These are phyloP conservation scores for Thera britannica DNA, from an alignment of 2,888 invertebrate species.

Conservation along the genomic window DNA sequence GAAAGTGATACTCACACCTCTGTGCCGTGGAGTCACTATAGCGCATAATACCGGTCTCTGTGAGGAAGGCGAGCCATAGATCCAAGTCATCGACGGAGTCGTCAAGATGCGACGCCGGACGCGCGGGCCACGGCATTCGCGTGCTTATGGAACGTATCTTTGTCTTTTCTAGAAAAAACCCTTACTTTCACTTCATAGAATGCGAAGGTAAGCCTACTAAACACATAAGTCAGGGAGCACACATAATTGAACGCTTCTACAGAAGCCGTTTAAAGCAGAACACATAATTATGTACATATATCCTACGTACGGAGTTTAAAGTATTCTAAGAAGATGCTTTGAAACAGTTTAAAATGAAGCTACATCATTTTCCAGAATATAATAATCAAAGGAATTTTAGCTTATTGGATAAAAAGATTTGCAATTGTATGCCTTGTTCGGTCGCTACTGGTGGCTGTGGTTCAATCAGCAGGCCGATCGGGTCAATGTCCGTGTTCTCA, in stretches of 20 bases:
- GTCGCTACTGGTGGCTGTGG: conserved; percentile 47
- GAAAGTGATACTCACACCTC: conserved; percentile 35
- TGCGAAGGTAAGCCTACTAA: too few species aligned
- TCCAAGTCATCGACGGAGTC: conserved; percentile 59
- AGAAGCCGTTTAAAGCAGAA: too few species aligned
- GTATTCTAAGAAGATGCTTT: too few species aligned
- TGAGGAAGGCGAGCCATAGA: conserved; percentile 73
- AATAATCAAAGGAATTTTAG: background rate
- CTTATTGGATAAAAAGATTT: background rate
- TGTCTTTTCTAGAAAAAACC: conserved; percentile 39
- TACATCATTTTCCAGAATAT: background rate
- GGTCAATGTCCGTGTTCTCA: conserved; percentile 46
- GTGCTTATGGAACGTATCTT: conserved; percentile 59
- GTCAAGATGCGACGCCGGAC: conserved; percentile 28
- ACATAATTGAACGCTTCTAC: too few species aligned
- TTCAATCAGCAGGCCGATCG: conserved; percentile 60
- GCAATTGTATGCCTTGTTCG: conserved; percentile 28
- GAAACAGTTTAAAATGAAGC: too few species aligned
- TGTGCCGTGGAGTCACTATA: conserved; percentile 49
- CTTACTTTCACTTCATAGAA: background rate
- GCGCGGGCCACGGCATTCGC: conserved; percentile 50
- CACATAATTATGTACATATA: too few species aligned
- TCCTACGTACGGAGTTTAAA: too few species aligned
- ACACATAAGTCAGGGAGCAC: too few species aligned
- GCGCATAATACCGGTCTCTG: conserved; percentile 63